Evolutionary conservation across 23 tunicate genomes (phyloP).

Genomic region (Styela plicata): DNA sequence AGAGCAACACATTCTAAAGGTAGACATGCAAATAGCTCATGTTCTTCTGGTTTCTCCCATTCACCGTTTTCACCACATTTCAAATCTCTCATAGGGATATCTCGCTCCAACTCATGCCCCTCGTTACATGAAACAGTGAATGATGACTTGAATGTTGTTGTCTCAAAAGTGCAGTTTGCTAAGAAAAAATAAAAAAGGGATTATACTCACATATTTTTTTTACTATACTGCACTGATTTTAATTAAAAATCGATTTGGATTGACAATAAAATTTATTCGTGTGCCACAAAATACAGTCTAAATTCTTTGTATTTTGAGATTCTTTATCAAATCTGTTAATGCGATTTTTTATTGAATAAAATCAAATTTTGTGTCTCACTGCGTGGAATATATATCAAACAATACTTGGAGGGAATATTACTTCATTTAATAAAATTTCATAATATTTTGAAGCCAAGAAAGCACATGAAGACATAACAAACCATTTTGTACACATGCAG

Average conservation of each 20-base stretch:
- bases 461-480: neutral
- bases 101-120: slow-evolving; percentile 59
- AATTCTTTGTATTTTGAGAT: too few relatives aligned
- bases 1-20: slow-evolving; percentile 50
- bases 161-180: slow-evolving; percentile 38
- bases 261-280: too few relatives aligned
- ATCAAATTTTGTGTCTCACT: too few relatives aligned
- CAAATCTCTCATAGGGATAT: slow-evolving; percentile 5
- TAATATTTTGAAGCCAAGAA: neutral
- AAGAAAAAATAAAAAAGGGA: neutral
- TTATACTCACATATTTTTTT: neutral
- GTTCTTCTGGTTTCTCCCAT: slow-evolving; percentile 45
- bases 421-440: too few relatives aligned
- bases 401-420: too few relatives aligned
- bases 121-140: slow-evolving; percentile 40
- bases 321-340: too few relatives aligned
- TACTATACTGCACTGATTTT: too few relatives aligned
- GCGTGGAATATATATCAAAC: too few relatives aligned
- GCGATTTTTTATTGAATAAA: too few relatives aligned
- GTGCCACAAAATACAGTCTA: too few relatives aligned
- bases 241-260: too few relatives aligned
- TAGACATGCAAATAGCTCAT: slow-evolving; percentile 28
- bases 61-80: slow-evolving; percentile 47
- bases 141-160: slow-evolving; percentile 33
- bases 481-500: slow-evolving; percentile 60